phyloP scores from a whole-genome alignment of 2,888 invertebrate species.

The Pheosia gnoma region DNA sequence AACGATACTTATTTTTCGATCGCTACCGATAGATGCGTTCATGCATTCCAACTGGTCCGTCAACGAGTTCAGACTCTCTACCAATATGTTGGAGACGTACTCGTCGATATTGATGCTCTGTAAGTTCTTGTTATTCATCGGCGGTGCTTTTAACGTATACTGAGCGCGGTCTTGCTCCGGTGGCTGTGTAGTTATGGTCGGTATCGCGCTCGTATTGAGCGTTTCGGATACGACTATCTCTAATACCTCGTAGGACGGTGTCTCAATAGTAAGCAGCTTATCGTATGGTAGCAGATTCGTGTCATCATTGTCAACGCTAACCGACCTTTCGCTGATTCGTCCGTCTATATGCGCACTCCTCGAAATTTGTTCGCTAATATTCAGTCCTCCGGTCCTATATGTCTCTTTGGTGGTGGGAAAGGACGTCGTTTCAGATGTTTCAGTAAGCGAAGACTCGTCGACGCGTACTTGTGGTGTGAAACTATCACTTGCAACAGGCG shows the following conservation, averaged over 20 bases:
- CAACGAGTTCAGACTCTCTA: slow-evolving; percentile 79
- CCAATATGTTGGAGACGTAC: slow-evolving; percentile 79
- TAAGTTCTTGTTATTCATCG: slow-evolving; percentile 20
- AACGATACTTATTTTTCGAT: slow-evolving; percentile 70
- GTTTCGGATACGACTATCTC: slow-evolving; percentile 78
- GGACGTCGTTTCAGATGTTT: slow-evolving; percentile 54
- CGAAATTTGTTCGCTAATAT: not conserved
- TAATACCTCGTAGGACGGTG: slow-evolving; percentile 65
- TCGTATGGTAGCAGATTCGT: slow-evolving; percentile 51
- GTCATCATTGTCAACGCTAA: slow-evolving; percentile 49
- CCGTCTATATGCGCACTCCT: slow-evolving; percentile 47
- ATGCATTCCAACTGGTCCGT: slow-evolving; percentile 75
- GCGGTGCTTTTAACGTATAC: not conserved
- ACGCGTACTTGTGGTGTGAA: slow-evolving; percentile 22
- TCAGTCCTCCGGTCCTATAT: slow-evolving; percentile 14
- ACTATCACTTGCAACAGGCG: slow-evolving; percentile 10
- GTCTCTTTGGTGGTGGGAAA: slow-evolving; percentile 56
- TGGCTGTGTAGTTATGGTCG: slow-evolving; percentile 15
- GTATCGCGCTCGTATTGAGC: slow-evolving; percentile 41
- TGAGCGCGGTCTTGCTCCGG: slow-evolving; percentile 10
- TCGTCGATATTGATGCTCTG: slow-evolving; percentile 70
- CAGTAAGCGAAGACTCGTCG: slow-evolving; percentile 47
- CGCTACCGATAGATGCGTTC: slow-evolving; percentile 67
- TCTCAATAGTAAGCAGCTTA: slow-evolving; percentile 47
- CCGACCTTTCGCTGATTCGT: slow-evolving; percentile 46